A percentile compares a stretch with the other conserved stretches of the same genome.
Conservation (phyloP, 2,888 invertebrate genomes). For the Cosmopolites sordidus region DNA sequence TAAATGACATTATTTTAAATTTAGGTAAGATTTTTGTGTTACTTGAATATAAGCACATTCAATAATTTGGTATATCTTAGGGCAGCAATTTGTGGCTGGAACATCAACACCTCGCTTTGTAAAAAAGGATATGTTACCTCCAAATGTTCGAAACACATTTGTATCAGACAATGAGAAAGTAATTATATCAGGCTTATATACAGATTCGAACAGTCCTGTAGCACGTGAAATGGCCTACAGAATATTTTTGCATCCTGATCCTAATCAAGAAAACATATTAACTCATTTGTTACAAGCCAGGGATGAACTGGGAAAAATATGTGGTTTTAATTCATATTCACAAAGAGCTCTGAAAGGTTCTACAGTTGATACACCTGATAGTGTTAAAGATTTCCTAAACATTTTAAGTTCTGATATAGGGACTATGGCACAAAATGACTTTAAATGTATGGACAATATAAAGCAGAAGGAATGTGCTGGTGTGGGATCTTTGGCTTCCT, state of each 20-base stretch:
- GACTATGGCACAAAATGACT: constrained; percentile 69
- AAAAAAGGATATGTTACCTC: constrained; percentile 62
- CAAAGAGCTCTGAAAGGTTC: constrained; percentile 87
- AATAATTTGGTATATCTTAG: constrained; percentile 47
- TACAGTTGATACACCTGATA: constrained; percentile 75
- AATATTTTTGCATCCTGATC: constrained; percentile 76
- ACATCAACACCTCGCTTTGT: constrained; percentile 67
- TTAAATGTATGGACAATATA: constrained; percentile 69
- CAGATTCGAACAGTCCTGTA: constrained; percentile 73
- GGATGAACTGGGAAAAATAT: constrained; percentile 75
- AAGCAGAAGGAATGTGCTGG: constrained; percentile 52
- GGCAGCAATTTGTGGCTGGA: constrained; percentile 78
- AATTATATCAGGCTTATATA: constrained; percentile 74
- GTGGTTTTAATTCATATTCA: constrained; percentile 86
- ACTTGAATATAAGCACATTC: too few species aligned
- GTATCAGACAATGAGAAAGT: constrained; percentile 67
- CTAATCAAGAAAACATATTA: constrained; percentile 70
- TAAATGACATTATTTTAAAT: constrained; percentile 78
- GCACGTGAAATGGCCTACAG: constrained; percentile 86
- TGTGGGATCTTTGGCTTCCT: constrained; percentile 53
- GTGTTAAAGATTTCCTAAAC: constrained; percentile 76
- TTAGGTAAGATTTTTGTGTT: constrained; percentile 20
- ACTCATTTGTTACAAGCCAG: constrained; percentile 68
- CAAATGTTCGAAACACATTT: constrained; percentile 67
- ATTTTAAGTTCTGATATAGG: constrained; percentile 67